Conservation (phyloP, 2,797 vertebrate species). For the Rhyacichthys aspro region DNA sequence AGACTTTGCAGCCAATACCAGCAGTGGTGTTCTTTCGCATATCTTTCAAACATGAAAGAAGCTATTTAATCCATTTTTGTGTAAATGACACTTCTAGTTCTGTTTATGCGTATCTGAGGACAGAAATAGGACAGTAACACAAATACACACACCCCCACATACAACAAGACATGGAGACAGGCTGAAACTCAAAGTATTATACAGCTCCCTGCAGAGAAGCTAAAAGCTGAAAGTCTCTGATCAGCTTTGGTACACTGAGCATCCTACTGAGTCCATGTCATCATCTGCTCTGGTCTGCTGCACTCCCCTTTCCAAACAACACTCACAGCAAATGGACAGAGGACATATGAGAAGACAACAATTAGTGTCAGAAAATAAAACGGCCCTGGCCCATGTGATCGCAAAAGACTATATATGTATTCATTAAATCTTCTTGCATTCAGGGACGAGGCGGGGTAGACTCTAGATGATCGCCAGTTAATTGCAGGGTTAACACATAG, state of each 20-base stretch:
- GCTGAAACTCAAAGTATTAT: slow-evolving; percentile 47
- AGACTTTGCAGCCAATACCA: slow-evolving; percentile 25
- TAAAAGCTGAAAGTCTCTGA: slow-evolving; percentile 56
- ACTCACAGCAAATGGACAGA: slow-evolving; percentile 38
- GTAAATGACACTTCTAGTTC: slow-evolving; percentile 30
- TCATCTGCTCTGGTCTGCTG: slow-evolving; percentile 48
- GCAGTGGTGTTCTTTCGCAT: too few species aligned
- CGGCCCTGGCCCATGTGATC: not conserved
- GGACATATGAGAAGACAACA: slow-evolving; percentile 17
- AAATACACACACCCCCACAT: slow-evolving; percentile 4
- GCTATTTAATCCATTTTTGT: slow-evolving; percentile 26
- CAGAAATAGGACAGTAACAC: not conserved
- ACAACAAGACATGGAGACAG: slow-evolving; percentile 31
- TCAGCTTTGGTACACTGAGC: slow-evolving; percentile 41
- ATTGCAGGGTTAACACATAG: too few species aligned
- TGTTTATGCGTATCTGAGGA: slow-evolving; percentile 34
- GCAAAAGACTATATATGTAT: too few species aligned
- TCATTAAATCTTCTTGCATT: too few species aligned
- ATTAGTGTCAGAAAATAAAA: slow-evolving; percentile 15
- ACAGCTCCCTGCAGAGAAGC: slow-evolving; percentile 51
- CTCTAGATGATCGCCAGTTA: too few species aligned
- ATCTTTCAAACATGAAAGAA: slow-evolving; percentile 33
- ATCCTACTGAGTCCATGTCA: slow-evolving; percentile 48
- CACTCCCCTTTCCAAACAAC: slow-evolving; percentile 20
- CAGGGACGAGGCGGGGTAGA: too few species aligned